A percentile compares a stretch with the other conserved stretches of the same genome.
Evolutionary conservation across 2,888 invertebrate genomes (phyloP).

Genomic region (Drosophila maculinotata): DNA sequence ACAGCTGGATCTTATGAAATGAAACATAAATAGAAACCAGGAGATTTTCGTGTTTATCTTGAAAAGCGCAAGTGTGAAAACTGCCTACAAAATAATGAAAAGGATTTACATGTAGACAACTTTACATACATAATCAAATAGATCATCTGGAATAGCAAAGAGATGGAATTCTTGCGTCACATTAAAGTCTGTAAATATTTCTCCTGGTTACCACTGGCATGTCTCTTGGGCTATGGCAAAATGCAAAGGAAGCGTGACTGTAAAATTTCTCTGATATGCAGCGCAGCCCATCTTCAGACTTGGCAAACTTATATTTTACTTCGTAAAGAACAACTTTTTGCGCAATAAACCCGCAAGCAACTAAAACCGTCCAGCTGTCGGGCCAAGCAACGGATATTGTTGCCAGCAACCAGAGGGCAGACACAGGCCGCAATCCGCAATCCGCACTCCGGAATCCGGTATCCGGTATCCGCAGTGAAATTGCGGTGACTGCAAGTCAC

Average conservation of each 20-base stretch:
- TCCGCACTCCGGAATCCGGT: no score
- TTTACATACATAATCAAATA: neutral
- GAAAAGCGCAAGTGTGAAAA: no score
- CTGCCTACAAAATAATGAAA: no score
- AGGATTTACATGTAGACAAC: neutral
- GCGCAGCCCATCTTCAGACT: conserved; percentile 5
- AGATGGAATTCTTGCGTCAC: neutral
- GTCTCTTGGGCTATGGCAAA: conserved; percentile 12
- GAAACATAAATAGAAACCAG: conserved; percentile 3
- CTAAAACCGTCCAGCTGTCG: neutral
- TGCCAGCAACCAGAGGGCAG: neutral
- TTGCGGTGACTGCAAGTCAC: conserved; percentile 41
- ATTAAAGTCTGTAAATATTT: neutral
- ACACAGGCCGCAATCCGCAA: conserved; percentile 25
- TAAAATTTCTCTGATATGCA: conserved; percentile 1
- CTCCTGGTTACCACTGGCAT: neutral
- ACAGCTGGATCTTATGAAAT: neutral
- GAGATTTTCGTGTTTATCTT: no score
- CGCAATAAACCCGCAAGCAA: conserved; percentile 2
- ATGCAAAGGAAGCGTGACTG: conserved; percentile 22
- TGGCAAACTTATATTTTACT: conserved; percentile 19
- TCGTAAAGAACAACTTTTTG: conserved; percentile 26
- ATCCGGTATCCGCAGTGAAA: no score
- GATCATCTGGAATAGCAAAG: neutral
- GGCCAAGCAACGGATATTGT: conserved; percentile 9